Evolutionary conservation across 2,797 vertebrate genomes (phyloP).

Genomic region (Xenentodon cancila): DNA sequence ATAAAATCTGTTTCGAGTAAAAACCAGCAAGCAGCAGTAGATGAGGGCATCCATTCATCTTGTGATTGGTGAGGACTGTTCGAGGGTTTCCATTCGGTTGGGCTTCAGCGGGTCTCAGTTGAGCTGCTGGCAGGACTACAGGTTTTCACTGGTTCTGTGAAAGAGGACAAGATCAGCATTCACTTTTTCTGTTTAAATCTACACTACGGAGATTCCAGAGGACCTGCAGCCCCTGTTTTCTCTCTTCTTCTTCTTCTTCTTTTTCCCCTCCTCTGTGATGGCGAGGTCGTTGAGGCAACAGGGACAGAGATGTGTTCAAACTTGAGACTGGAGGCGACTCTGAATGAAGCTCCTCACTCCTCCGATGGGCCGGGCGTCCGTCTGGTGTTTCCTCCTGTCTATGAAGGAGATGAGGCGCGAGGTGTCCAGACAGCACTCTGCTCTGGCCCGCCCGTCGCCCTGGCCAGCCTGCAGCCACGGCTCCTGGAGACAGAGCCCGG

Average conservation of each 20-base stretch:
- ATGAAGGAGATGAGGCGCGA: slow-evolving; percentile 97
- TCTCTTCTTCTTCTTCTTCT: too few species aligned
- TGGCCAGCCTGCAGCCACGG: slow-evolving; percentile 89
- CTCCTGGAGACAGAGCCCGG: slow-evolving; percentile 92
- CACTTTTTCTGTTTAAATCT: slow-evolving; percentile 16
- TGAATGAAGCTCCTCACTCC: slow-evolving; percentile 93
- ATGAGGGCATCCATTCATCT: slow-evolving; percentile 74
- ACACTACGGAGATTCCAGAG: neutral
- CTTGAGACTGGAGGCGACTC: slow-evolving; percentile 90
- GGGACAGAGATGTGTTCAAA: slow-evolving; percentile 70
- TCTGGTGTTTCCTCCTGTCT: slow-evolving; percentile 97
- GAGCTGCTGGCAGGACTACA: slow-evolving; percentile 58
- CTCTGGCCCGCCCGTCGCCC: slow-evolving; percentile 63
- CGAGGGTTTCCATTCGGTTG: slow-evolving; percentile 63
- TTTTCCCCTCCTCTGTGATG: too few species aligned
- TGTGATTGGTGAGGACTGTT: slow-evolving; percentile 62
- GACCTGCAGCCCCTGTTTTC: too few species aligned
- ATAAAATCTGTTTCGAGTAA: slow-evolving; percentile 73
- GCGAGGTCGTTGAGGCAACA: neutral
- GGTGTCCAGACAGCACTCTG: slow-evolving; percentile 89
- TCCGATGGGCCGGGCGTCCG: slow-evolving; percentile 94
- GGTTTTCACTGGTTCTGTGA: slow-evolving; percentile 80
- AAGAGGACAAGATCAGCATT: slow-evolving; percentile 93
- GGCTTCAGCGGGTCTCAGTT: slow-evolving; percentile 41
- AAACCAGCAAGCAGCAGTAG: slow-evolving; percentile 90